These are phyloP conservation scores for Zoanthus sansibaricus DNA, from an alignment of 92 coral and sea anemone genomes.

Conservation along the genomic window DNA sequence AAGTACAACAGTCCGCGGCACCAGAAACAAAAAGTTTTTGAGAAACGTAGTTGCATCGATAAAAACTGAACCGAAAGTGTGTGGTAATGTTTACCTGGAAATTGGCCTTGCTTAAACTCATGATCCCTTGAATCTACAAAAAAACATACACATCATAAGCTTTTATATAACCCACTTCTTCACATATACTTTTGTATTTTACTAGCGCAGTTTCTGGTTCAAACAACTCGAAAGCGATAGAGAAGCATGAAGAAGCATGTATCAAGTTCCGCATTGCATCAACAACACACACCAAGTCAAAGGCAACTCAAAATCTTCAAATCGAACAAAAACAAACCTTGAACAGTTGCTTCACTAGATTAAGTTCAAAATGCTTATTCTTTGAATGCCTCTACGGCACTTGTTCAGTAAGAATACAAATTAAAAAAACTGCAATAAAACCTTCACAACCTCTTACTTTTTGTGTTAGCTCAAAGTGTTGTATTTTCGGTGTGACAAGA, in stretches of 20 bases:
- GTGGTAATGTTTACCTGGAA: neutral
- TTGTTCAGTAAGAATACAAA: neutral
- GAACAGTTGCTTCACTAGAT: neutral
- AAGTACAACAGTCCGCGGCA: neutral
- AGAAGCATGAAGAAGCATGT: neutral
- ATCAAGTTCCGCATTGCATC: constrained; percentile 30
- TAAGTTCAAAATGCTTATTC: neutral
- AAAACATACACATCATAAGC: neutral
- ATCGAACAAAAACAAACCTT: constrained; percentile 15
- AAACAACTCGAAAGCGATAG: no score
- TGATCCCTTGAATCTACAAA: neutral
- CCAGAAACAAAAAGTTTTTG: neutral
- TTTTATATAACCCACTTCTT: no score
- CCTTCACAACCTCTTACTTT: neutral
- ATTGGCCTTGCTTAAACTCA: no score
- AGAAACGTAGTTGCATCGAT: neutral
- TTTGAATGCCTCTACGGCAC: neutral
- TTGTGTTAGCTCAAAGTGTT: neutral
- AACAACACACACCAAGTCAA: neutral
- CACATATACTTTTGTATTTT: no score
- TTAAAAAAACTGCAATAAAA: neutral
- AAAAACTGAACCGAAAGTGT: neutral
- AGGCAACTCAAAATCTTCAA: neutral
- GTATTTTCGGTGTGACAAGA: neutral
- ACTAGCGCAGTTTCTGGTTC: no score